A percentile compares a stretch with the other conserved stretches of the same genome.
These are phyloP conservation scores for Julus scandinavius DNA, from an alignment of 2,888 invertebrate genomes.

Conservation along the genomic window DNA sequence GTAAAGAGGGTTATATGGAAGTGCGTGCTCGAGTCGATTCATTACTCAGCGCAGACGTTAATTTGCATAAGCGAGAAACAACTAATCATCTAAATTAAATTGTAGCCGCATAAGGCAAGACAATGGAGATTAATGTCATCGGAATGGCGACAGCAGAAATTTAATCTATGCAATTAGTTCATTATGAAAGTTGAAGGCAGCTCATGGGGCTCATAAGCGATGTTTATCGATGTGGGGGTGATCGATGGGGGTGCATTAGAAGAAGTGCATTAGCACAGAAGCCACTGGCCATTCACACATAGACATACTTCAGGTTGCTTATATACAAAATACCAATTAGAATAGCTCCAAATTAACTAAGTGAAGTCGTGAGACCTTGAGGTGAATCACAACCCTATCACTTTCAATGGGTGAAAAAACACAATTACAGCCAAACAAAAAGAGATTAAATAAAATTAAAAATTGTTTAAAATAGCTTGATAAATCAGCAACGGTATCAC, in stretches of 20 bases:
- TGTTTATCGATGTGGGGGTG: slow-evolving; percentile 27
- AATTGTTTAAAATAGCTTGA: too few relatives aligned
- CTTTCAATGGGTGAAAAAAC: too few relatives aligned
- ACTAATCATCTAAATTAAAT: slow-evolving; percentile 52
- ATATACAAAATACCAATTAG: not conserved
- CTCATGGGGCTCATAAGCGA: slow-evolving; percentile 48
- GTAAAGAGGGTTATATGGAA: too few relatives aligned
- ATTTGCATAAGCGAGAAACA: slow-evolving; percentile 45
- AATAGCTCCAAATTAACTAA: not conserved
- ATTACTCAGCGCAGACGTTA: slow-evolving; percentile 38
- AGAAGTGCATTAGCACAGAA: slow-evolving; percentile 25
- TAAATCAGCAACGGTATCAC: too few relatives aligned
- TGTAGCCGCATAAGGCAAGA: slow-evolving; percentile 45
- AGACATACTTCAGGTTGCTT: not conserved
- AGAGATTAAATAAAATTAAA: too few relatives aligned
- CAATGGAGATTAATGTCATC: slow-evolving; percentile 45
- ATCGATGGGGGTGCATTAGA: slow-evolving; percentile 42
- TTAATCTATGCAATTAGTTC: slow-evolving; percentile 55
- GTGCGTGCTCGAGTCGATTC: slow-evolving; percentile 44
- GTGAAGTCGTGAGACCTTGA: too few relatives aligned
- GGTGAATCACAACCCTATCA: too few relatives aligned
- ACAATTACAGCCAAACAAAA: too few relatives aligned
- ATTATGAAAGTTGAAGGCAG: slow-evolving; percentile 40
- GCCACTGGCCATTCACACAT: not conserved
- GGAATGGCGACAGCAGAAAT: slow-evolving; percentile 50